These are phyloP conservation scores for Zaprionus bogoriensis DNA, from an alignment of 2,888 invertebrate genomes.

Conservation along the genomic window DNA sequence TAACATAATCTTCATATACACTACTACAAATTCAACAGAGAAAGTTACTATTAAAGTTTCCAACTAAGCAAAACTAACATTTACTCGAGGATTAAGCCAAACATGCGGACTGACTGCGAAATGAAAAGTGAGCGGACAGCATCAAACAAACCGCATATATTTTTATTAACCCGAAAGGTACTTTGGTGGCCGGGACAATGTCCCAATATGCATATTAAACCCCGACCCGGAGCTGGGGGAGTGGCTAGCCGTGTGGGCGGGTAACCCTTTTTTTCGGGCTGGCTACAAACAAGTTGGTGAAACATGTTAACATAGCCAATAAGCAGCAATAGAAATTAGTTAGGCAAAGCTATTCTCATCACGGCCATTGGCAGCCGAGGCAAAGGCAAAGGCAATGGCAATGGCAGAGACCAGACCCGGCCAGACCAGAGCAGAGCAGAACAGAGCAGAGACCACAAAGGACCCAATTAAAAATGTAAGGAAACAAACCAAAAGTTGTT, in stretches of 20 bases:
- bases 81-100: not conserved
- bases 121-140: constrained; percentile 43
- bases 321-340: constrained; percentile 78
- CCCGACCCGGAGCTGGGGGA: not conserved
- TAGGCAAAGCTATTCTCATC: constrained; percentile 69
- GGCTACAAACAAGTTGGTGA: constrained; percentile 70
- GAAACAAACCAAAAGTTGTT: constrained; percentile 79
- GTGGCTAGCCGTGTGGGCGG: constrained; percentile 14
- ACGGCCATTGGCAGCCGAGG: constrained; percentile 27
- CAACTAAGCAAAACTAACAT: not conserved
- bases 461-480: constrained; percentile 81
- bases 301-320: constrained; percentile 79
- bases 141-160: constrained; percentile 74
- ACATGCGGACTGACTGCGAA: constrained; percentile 1
- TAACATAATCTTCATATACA: no score
- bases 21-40: no score
- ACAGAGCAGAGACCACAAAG: constrained; percentile 68
- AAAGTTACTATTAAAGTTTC: not conserved
- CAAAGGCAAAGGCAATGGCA: no score
- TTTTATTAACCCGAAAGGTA: constrained; percentile 68
- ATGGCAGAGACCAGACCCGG: no score
- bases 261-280: constrained; percentile 62
- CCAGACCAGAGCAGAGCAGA: not conserved
- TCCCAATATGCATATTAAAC: constrained; percentile 74
- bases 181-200: constrained; percentile 53